Evolutionary conservation across 2,797 vertebrate genomes (phyloP).

Genomic region (Sebastes goodei): DNA sequence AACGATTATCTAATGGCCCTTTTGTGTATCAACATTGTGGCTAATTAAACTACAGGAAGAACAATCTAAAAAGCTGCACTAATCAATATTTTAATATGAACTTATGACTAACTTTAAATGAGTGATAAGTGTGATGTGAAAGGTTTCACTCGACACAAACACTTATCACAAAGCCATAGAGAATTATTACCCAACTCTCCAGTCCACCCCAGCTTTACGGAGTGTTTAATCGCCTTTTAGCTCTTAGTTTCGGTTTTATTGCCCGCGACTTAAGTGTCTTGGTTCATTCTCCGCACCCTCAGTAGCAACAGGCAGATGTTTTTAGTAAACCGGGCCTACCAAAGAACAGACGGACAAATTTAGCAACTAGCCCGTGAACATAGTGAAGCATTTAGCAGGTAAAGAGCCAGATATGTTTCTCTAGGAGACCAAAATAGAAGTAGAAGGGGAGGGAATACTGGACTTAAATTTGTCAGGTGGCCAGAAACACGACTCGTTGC

Average conservation of each 20-base stretch:
- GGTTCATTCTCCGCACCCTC: not conserved
- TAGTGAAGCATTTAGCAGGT: not conserved
- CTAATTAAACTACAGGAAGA: not conserved
- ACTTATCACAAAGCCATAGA: too few relatives aligned
- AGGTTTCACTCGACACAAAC: too few relatives aligned
- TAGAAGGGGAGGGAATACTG: not conserved
- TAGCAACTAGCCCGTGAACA: not conserved
- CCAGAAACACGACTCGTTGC: not conserved
- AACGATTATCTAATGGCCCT: not conserved
- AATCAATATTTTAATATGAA: not conserved
- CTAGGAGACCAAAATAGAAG: not conserved
- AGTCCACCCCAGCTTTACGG: not conserved
- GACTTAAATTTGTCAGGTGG: not conserved
- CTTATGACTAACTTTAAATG: too few relatives aligned
- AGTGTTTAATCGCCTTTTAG: not conserved
- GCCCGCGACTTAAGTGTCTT: not conserved
- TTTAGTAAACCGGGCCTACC: not conserved
- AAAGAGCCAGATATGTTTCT: not conserved
- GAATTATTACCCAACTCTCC: not conserved
- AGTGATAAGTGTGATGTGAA: too few relatives aligned
- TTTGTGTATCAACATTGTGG: not conserved
- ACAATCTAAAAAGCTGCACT: not conserved
- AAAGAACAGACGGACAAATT: not conserved
- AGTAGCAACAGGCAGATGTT: not conserved
- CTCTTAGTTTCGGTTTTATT: not conserved